Percentiles rank a stretch among this genome's conserved stretches.
phyloP scores from a whole-genome alignment of 2,888 invertebrate species.

The Heliconius sara region DNA sequence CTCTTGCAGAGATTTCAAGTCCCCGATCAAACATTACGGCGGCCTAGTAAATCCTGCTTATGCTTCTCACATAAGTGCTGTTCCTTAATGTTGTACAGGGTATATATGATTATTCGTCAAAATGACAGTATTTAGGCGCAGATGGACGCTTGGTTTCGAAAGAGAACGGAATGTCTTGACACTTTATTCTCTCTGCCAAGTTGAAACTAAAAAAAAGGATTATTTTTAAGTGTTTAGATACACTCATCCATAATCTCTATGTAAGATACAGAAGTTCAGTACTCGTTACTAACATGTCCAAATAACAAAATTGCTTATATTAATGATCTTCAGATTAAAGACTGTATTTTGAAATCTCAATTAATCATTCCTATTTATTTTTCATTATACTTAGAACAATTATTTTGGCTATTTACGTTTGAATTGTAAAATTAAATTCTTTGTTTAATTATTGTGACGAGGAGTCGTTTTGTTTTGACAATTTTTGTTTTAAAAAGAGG shows the following conservation, averaged over 20 bases:
- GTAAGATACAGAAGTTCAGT: constrained; percentile 45
- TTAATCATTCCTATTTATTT: constrained; percentile 66
- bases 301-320: constrained; percentile 55
- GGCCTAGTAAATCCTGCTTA: constrained; percentile 32
- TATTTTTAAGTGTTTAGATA: too few relatives aligned
- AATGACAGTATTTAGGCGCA: not conserved
- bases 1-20: constrained; percentile 64
- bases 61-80: constrained; percentile 10
- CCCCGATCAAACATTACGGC: constrained; percentile 35
- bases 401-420: constrained; percentile 39
- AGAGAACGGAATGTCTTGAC: too few relatives aligned
- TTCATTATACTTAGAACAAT: constrained; percentile 41
- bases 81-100: not conserved
- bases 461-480: constrained; percentile 4
- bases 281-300: constrained; percentile 62
- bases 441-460: constrained; percentile 29
- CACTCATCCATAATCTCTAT: too few relatives aligned
- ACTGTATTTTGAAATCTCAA: constrained; percentile 68
- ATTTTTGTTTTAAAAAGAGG: not conserved
- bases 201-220: too few relatives aligned
- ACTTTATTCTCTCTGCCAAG: too few relatives aligned
- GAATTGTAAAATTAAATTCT: constrained; percentile 17
- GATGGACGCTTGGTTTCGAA: too few relatives aligned
- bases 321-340: constrained; percentile 64
- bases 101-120: not conserved